Evolutionary conservation across 2,797 vertebrate species (phyloP).

Genomic region (Falco novaeseelandiae): DNA sequence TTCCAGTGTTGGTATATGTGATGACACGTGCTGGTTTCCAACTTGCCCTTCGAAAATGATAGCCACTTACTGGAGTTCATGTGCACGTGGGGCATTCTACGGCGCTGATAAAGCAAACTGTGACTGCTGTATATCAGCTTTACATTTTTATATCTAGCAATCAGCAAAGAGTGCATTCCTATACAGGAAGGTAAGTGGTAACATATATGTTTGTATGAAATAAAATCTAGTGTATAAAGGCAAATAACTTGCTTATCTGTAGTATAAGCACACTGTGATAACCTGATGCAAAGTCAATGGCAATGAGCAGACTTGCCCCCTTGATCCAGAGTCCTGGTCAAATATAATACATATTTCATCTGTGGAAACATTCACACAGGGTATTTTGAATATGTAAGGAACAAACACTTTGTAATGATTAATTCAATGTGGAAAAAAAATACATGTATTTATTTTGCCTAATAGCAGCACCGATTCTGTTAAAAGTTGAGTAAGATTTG

Average conservation of each 20-base stretch:
- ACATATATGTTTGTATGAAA: background rate
- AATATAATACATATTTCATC: background rate
- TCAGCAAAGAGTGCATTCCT: background rate
- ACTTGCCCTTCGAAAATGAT: constrained; percentile 41
- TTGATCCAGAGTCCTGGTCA: background rate
- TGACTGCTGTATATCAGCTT: background rate
- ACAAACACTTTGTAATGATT: background rate
- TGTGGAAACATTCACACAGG: background rate
- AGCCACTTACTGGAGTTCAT: background rate
- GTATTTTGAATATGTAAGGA: background rate
- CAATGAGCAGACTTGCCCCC: background rate
- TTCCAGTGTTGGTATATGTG: constrained; percentile 42
- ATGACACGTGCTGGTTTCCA: background rate
- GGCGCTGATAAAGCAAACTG: constrained; percentile 9
- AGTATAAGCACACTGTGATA: background rate
- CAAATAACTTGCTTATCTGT: background rate
- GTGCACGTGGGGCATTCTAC: background rate
- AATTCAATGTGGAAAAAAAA: background rate
- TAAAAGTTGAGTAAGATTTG: background rate
- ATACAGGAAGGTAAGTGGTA: background rate
- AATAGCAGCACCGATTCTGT: background rate
- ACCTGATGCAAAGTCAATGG: background rate
- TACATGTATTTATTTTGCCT: fast-evolving
- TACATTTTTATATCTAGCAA: constrained; percentile 1
- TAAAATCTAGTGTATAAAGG: background rate